These are phyloP conservation scores for Cardiocondyla obscurior DNA, from an alignment of 1,140 invertebrate genomes.

Conservation along the genomic window DNA sequence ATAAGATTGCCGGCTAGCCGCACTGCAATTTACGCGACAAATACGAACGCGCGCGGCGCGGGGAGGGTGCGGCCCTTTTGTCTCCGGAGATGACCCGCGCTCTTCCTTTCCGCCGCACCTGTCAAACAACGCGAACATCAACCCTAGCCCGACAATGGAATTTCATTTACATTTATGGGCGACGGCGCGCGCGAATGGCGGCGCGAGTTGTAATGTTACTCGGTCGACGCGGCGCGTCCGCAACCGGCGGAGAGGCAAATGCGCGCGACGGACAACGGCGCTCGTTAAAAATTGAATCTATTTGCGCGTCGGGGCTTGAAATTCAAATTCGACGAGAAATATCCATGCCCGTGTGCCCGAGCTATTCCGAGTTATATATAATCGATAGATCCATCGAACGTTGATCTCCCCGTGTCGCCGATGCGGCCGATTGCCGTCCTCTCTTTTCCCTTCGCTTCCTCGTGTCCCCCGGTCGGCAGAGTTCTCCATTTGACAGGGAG, in stretches of 20 bases:
- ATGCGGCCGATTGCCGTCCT: neutral
- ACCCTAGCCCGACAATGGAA: slow-evolving; percentile 37
- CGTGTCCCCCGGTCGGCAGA: neutral
- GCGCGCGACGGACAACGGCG: slow-evolving; percentile 73
- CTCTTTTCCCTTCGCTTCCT: too few species aligned
- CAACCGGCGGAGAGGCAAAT: slow-evolving; percentile 71
- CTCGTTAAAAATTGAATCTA: slow-evolving; percentile 82
- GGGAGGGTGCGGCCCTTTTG: neutral
- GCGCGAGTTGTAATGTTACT: slow-evolving; percentile 70
- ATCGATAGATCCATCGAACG: slow-evolving; percentile 71
- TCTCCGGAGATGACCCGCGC: neutral
- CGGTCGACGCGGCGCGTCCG: slow-evolving; percentile 67
- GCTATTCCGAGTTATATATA: slow-evolving; percentile 66
- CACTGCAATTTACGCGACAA: neutral
- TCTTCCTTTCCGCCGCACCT: neutral
- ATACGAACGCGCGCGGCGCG: neutral
- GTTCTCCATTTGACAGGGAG: slow-evolving; percentile 19
- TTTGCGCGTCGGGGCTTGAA: slow-evolving; percentile 76
- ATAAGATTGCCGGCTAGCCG: neutral
- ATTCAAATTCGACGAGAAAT: slow-evolving; percentile 77
- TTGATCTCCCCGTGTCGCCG: slow-evolving; percentile 9
- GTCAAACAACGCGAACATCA: slow-evolving; percentile 54
- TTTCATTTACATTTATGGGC: slow-evolving; percentile 70
- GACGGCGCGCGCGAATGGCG: slow-evolving; percentile 21
- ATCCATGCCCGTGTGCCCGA: slow-evolving; percentile 43